These are phyloP conservation scores for Trinectes maculatus DNA, from an alignment of 2,113 vertebrate genomes.

Conservation along the genomic window DNA sequence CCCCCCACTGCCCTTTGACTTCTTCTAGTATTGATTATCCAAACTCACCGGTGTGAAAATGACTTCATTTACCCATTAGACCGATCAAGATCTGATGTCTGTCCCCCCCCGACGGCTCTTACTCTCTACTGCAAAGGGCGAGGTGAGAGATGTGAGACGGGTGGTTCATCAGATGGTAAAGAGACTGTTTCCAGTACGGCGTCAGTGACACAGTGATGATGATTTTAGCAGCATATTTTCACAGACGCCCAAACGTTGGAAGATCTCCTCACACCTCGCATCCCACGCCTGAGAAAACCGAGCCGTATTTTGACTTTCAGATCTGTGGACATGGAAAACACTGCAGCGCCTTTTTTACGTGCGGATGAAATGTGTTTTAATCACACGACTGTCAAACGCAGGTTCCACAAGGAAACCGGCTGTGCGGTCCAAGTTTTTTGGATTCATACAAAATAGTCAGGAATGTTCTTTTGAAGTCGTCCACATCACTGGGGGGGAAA, in stretches of 20 bases:
- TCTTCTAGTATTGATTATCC: conserved; percentile 26
- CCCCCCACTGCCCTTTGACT: conserved; percentile 35
- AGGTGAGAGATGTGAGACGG: conserved; percentile 7
- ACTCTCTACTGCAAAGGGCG: conserved; percentile 18
- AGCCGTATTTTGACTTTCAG: too few relatives aligned
- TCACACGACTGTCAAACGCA: not conserved
- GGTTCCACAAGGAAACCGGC: not conserved
- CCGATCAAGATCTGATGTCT: conserved; percentile 31
- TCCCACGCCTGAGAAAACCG: too few relatives aligned
- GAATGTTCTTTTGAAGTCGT: conserved; percentile 16
- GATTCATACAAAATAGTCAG: not conserved
- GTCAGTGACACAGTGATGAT: too few relatives aligned
- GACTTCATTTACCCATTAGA: conserved; percentile 47
- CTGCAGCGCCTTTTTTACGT: too few relatives aligned
- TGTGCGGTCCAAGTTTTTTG: not conserved
- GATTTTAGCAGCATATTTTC: not conserved
- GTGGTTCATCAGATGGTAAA: not conserved
- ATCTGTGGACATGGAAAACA: not conserved
- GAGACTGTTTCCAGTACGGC: not conserved
- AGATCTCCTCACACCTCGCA: not conserved
- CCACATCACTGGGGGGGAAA: not conserved
- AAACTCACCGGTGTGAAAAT: conserved; percentile 35
- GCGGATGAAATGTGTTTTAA: too few relatives aligned
- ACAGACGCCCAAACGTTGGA: too few relatives aligned
- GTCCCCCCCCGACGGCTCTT: conserved; percentile 5